A percentile compares a stretch with the other conserved stretches of the same genome.
phyloP scores from a whole-genome alignment of 2,797 vertebrate genomes.

The Kryptopterus vitreolus region DNA sequence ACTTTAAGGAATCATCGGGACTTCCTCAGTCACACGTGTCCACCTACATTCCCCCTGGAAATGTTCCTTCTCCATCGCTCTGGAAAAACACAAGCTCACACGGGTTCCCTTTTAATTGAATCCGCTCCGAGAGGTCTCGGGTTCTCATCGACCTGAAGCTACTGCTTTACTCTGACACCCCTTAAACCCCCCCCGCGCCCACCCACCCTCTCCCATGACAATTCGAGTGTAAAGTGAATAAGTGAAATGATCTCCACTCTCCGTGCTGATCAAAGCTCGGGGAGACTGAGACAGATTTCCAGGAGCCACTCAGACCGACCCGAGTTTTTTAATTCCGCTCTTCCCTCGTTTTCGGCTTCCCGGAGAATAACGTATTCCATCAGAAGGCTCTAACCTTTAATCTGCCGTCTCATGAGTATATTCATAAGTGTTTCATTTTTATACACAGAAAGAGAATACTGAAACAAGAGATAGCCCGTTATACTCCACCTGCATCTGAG shows the following conservation, averaged over 20 bases:
- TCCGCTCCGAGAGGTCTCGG: background rate
- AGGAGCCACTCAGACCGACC: background rate
- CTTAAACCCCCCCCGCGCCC: too few relatives aligned
- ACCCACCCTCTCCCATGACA: background rate
- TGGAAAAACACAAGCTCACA: constrained; percentile 14
- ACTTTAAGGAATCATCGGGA: constrained; percentile 52
- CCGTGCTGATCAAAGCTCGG: constrained; percentile 4
- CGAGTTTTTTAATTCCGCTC: too few relatives aligned
- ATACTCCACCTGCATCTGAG: background rate
- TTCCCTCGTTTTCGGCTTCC: background rate
- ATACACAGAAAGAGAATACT: constrained; percentile 8
- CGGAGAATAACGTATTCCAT: constrained; percentile 1
- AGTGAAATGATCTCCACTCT: constrained; percentile 6
- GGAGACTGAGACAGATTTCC: background rate
- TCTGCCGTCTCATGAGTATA: background rate
- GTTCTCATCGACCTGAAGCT: constrained; percentile 3
- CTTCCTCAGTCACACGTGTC: constrained; percentile 28
- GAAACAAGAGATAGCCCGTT: background rate
- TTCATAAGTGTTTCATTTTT: constrained; percentile 16
- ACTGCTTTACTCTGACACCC: background rate
- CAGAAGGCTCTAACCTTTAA: constrained; percentile 25
- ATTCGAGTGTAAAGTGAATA: constrained; percentile 10
- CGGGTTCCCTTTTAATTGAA: constrained; percentile 12
- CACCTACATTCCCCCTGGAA: constrained; percentile 14
- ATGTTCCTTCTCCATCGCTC: background rate